phyloP scores from a whole-genome alignment of 2,113 vertebrate species.

The Pelmatolapia mariae region DNA sequence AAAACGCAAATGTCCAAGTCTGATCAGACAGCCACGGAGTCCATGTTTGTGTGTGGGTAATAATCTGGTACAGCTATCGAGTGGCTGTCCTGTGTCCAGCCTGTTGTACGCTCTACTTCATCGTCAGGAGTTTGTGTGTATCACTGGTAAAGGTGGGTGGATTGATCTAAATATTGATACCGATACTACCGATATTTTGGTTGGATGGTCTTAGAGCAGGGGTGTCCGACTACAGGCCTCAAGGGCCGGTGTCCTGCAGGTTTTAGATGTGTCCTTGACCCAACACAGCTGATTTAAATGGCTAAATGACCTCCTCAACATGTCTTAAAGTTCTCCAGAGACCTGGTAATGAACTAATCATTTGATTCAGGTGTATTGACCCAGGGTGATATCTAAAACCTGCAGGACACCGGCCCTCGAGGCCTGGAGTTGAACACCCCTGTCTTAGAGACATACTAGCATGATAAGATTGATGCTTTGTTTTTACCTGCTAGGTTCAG shows the following conservation, averaged over 20 bases:
- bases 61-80: not conserved
- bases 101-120: not conserved
- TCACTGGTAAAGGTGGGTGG: not conserved
- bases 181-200: not conserved
- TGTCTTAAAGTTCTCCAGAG: not conserved
- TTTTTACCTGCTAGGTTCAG: not conserved
- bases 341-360: not conserved
- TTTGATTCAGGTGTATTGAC: rapidly evolving
- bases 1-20: not conserved
- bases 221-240: rapidly evolving
- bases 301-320: not conserved
- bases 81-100: not conserved
- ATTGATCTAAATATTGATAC: not conserved
- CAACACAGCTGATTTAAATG: not conserved
- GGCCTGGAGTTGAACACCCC: rapidly evolving
- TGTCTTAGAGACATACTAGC: not conserved
- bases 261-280: not conserved
- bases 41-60: not conserved
- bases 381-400: rapidly evolving
- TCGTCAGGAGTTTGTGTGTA: not conserved
- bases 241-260: not conserved
- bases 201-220: rapidly evolving
- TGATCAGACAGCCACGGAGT: not conserved
- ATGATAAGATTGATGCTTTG: not conserved
- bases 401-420: not conserved